Evolutionary conservation across 1,140 invertebrate species (phyloP), one percentile per base, ranked within the genome.

Genomic region (Aphis gossypii): DNA sequence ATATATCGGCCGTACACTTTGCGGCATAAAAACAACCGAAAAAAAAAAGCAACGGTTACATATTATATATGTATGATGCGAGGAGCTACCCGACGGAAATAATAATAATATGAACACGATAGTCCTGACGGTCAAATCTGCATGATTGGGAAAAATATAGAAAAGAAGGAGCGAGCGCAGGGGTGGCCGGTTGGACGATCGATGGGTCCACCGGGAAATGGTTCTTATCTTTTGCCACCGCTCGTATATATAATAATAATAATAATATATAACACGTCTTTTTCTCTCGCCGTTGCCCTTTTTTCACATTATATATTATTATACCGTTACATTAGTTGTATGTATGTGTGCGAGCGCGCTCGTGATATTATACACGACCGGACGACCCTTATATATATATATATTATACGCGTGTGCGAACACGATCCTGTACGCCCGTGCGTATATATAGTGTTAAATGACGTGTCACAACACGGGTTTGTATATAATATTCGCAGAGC

Each of bases 121-220:
- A 35, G 46, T 38, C 51, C 54, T 44, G 89, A 30, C 30, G 92
- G 92, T 93, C 92, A 93, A 93, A 93, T 93, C 92, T 93, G 92
- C 92, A 93, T 93, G 92, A 84, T 86, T 56, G 92, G 92, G 82
- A 51, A 48, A 44, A 68, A 44, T 4, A 38, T 4, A 38, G 54
- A 60, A 68, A 90, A 90, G 35, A 44, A 68, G 20, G 48, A 56
- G 48, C 38, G 14, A 18, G 30, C 6, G 20, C 76, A n/a, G 18
- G 44, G 14, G 48, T 51, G 48, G 35, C 91, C 9, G 38, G 54
- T 25, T 44, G 68, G 46, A 83, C 92, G 92, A 93, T 93, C 82
- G 92, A 93, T 93, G 92, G 92, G 92, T 93, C 92, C 35, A 51
- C 35, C 46, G 82, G 92, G 82, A 84, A 51, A 90, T 56, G 89